Evolutionary conservation across 2,113 vertebrate genomes (phyloP), one percentile per base, ranked within the genome.

Genomic region (Tragelaphus buxtoni): DNA sequence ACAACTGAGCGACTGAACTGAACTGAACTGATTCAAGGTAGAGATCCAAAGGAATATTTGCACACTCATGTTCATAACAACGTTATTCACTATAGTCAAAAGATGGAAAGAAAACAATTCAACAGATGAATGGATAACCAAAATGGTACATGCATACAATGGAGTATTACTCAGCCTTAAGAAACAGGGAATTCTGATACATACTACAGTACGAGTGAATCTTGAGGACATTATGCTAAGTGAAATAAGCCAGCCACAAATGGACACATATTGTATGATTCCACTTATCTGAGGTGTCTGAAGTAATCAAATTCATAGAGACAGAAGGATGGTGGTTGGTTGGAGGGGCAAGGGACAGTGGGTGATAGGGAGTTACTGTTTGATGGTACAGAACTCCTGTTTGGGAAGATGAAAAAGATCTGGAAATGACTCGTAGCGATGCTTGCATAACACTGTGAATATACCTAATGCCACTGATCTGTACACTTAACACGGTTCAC

Each of bases 41-140:
- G 18, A 69, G 18, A 69, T 22, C 4, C 94, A 58, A 49, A 32
- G 16, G 58, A 56, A 65, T 53, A 63, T 76, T 72, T 86, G 53
- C 28, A 81, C 17, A 80, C 24, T 14, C 39, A 3, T 87, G n/a
- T 65, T 94, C 56, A 42, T 30, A 74, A 26, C 45, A 86, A 22
- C 56, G 9, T 63, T 90, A 84, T 95, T 97, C 35, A 61, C 65
- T 91, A 32, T 55, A 58, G 61, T 61, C 28, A 5, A 56, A 90
- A 77, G 14, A 26, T 55, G 20, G 35, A 88, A 90, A 83, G 42
- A 61, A 72, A 30, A 5, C 24, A 91, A 24, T 84, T 39, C 56
- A 42, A 18, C 49, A 87, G n/a, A 24, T 86, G n/a, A 82, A 65
- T 82, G 58, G 12, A 91, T n/a, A 83, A 89, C 39, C 39, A 83